These are phyloP conservation scores for Meta bourneti DNA, from an alignment of 2,888 invertebrate species.

Conservation along the genomic window DNA sequence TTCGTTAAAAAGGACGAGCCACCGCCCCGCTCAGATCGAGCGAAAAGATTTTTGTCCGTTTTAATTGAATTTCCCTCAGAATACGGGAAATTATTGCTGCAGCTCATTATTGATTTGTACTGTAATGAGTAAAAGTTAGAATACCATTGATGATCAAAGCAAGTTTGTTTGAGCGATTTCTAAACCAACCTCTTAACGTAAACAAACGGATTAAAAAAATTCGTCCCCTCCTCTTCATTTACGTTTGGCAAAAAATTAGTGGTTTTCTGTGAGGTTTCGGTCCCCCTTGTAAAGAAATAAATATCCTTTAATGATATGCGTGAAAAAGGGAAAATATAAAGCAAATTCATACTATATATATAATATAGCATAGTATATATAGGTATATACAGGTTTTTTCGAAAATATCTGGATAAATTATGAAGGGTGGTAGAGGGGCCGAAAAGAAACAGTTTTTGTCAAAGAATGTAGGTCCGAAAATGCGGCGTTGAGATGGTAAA, in stretches of 20 bases:
- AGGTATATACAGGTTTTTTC: too few species aligned
- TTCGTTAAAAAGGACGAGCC: conserved; percentile 14
- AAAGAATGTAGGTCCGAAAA: too few species aligned
- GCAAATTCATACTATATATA: background rate
- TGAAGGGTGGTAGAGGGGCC: too few species aligned
- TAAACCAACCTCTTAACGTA: conserved; percentile 16
- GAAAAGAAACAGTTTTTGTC: too few species aligned
- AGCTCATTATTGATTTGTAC: conserved; percentile 48
- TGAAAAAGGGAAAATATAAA: conserved; percentile 9
- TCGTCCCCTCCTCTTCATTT: background rate
- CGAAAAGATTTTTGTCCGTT: conserved; percentile 45
- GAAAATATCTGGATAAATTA: too few species aligned
- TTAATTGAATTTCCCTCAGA: conserved; percentile 64
- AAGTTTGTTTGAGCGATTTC: conserved; percentile 37
- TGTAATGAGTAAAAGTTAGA: conserved; percentile 21
- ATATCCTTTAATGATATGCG: conserved; percentile 12
- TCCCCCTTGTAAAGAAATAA: background rate
- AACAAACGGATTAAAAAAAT: background rate
- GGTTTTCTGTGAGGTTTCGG: conserved; percentile 8
- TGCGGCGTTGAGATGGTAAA: too few species aligned
- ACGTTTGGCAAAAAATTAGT: conserved; percentile 6
- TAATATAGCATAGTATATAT: too few species aligned
- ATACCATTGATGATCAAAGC: conserved; percentile 31
- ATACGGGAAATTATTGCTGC: conserved; percentile 46
- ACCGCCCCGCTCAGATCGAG: background rate